Evolutionary conservation across 2,797 vertebrate species (phyloP), one percentile per base, ranked within the genome.

Genomic region (Gymnopithys bicolor): DNA sequence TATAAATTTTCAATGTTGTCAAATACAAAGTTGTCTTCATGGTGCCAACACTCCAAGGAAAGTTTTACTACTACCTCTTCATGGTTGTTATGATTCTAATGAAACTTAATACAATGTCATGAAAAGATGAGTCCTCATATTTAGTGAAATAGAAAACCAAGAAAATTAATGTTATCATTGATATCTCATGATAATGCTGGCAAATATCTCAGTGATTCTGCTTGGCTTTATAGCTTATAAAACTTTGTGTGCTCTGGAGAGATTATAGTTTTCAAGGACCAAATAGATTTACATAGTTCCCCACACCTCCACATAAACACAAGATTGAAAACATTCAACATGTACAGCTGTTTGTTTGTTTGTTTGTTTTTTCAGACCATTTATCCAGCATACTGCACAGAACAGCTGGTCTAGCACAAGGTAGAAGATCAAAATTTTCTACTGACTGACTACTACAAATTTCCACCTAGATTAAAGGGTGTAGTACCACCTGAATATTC

Each of bases 311-410:
- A 80, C 7, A 9, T 37, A 74, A 46, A 32, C 24, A 41, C 3
- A 64, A 58, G 12, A 62, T 0, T 32, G 55, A 88, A 66, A 24
- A 86, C 18, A 64, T 2, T 8, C 15, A 33, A 48, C 30, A 60
- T 7, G 1, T 48, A 5, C 21, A 37, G 12, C 1, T 13, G 30
- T 19, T 30, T 11, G 3, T 1, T 52, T 52, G 28, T 22, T 46
- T 13, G 4, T 46, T 7, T 74, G 18, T 13, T 25, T 5, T 28
- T 43, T 41, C 10, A 58, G 7, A 76, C 13, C 17, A 35, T 66
- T 64, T 7, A 55, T 46, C 18, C 27, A 45, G 23, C 15, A 48
- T 10, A 32, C 22, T 37, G 9, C 37, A 49, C 14, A 63, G 13
- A 74, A 19, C 9, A 59, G 28, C 35, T 88, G 18, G 11, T 67